A percentile compares a stretch with the other conserved stretches of the same genome.
phyloP scores from a whole-genome alignment of 2,888 invertebrate species.

The Tetrapedia diversipes region DNA sequence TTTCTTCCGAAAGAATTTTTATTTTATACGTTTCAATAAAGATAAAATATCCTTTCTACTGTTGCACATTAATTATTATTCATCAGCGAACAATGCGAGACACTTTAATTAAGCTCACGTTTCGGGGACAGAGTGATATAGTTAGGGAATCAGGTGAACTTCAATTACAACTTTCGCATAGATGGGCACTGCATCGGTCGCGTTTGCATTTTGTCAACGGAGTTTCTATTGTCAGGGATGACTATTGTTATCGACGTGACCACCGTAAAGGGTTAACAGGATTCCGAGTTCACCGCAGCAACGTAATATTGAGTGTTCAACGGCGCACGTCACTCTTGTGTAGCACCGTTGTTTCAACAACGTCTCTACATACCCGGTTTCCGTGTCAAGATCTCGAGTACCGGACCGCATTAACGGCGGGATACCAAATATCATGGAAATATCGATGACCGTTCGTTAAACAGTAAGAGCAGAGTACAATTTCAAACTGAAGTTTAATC shows the following conservation, averaged over 20 bases:
- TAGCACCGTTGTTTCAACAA: constrained; percentile 24
- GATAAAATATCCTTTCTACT: too few relatives aligned
- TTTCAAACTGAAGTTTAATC: too few relatives aligned
- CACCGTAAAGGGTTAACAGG: constrained; percentile 39
- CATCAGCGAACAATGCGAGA: too few relatives aligned
- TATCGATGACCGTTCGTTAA: background rate
- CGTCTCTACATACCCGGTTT: constrained; percentile 21
- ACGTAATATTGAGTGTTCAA: constrained; percentile 39
- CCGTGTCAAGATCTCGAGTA: constrained; percentile 34
- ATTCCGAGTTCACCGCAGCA: constrained; percentile 22
- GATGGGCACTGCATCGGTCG: constrained; percentile 2
- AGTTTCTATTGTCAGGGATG: constrained; percentile 39
- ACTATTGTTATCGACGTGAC: constrained; percentile 51
- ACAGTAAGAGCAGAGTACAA: too few relatives aligned
- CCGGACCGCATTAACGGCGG: constrained; percentile 7
- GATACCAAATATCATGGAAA: background rate
- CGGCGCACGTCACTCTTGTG: constrained; percentile 14
- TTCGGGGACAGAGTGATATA: background rate
- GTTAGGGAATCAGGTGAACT: constrained; percentile 9
- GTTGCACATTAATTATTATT: too few relatives aligned
- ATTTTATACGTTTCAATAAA: too few relatives aligned
- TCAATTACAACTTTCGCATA: constrained; percentile 35
- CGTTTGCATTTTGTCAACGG: constrained; percentile 25
- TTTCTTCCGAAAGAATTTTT: too few relatives aligned
- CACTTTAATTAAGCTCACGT: constrained; percentile 6